These are phyloP conservation scores for Chironomus tentans DNA, from an alignment of 2,888 invertebrate species.

Conservation along the genomic window DNA sequence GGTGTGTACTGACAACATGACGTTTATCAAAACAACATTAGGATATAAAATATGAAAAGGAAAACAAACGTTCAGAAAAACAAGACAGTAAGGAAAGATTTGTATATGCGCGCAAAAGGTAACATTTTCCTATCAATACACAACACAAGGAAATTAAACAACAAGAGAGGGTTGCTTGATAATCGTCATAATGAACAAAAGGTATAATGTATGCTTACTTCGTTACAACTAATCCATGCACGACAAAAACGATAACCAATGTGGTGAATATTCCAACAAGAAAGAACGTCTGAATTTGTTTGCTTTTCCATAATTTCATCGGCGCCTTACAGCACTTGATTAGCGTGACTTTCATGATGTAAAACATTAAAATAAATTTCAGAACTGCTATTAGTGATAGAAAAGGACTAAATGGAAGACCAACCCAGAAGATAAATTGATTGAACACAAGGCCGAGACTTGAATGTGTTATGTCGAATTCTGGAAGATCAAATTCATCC, in stretches of 20 bases:
- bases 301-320: constrained; percentile 47
- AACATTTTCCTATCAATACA: too few relatives aligned
- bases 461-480: constrained; percentile 68
- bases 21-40: background rate
- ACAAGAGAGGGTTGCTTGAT: background rate
- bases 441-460: constrained; percentile 71
- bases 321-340: constrained; percentile 58
- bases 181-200: background rate
- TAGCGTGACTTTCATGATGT: constrained; percentile 39
- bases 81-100: too few relatives aligned
- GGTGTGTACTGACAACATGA: constrained; percentile 3
- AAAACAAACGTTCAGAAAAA: background rate
- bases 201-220: constrained; percentile 42
- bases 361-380: constrained; percentile 64
- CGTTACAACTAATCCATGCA: constrained; percentile 55
- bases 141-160: too few relatives aligned
- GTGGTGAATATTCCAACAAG: constrained; percentile 58
- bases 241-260: constrained; percentile 51
- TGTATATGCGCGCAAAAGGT: background rate
- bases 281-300: constrained; percentile 58
- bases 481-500: constrained; percentile 43
- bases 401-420: constrained; percentile 62
- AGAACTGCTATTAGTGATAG: constrained; percentile 54
- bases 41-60: background rate
- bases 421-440: constrained; percentile 69